These are phyloP conservation scores for Xyliphius kryptos DNA, from an alignment of 2,113 vertebrate species.

Conservation along the genomic window DNA sequence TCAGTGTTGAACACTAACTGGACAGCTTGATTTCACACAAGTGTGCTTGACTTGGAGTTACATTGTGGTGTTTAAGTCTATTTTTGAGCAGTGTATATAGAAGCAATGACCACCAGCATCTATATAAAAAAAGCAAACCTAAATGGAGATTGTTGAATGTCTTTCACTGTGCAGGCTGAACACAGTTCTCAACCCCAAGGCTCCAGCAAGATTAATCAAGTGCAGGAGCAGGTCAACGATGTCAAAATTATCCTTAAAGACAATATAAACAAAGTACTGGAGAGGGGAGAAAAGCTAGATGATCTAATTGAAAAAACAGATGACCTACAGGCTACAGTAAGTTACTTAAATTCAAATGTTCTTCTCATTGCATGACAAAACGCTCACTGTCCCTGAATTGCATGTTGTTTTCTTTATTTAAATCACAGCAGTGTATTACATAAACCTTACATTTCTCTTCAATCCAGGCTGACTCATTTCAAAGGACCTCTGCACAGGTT, in stretches of 20 bases:
- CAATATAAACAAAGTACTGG: conserved; percentile 76
- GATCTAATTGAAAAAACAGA: conserved; percentile 63
- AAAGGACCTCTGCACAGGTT: conserved; percentile 60
- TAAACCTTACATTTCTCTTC: conserved; percentile 33
- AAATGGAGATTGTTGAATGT: not conserved
- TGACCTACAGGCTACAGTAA: conserved; percentile 69
- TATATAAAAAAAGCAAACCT: no score
- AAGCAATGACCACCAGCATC: no score
- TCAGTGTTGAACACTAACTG: no score
- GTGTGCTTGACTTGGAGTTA: no score
- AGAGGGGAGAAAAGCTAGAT: conserved; percentile 66
- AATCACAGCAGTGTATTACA: not conserved
- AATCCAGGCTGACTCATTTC: conserved; percentile 68
- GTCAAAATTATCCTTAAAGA: conserved; percentile 73
- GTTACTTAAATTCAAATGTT: conserved; percentile 24
- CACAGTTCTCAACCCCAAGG: conserved; percentile 37
- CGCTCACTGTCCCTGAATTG: not conserved
- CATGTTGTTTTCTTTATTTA: not conserved
- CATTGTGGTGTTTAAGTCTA: no score
- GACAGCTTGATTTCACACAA: no score
- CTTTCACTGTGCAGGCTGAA: conserved; percentile 49
- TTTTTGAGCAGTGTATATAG: no score
- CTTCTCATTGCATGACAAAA: not conserved
- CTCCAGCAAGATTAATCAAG: conserved; percentile 50
- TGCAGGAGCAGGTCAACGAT: conserved; percentile 72